A percentile compares a stretch with the other conserved stretches of the same genome.
These are phyloP conservation scores for Allacma fusca DNA, from an alignment of 2,888 invertebrate genomes.

Conservation along the genomic window DNA sequence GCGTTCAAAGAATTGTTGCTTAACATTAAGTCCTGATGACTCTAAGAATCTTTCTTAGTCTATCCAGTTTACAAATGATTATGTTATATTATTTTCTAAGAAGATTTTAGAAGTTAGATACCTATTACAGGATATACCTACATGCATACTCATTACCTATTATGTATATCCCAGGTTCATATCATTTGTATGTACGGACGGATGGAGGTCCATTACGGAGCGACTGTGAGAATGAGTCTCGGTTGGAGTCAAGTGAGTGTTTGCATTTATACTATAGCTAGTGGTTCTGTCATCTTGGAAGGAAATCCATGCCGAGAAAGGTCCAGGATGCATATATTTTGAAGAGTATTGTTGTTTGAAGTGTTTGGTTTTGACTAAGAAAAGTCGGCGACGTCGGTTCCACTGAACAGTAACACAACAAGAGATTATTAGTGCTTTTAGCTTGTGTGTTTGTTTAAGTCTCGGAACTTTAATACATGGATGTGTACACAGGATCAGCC, in stretches of 20 bases:
- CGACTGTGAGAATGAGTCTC: not conserved
- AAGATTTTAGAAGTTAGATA: too few relatives aligned
- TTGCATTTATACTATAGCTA: not conserved
- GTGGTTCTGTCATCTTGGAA: not conserved
- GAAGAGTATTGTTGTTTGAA: constrained; percentile 4
- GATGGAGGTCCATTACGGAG: not conserved
- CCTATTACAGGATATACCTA: too few relatives aligned
- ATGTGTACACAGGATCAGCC: constrained; percentile 6
- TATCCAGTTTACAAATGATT: too few relatives aligned
- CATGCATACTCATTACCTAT: too few relatives aligned
- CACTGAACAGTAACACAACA: constrained; percentile 21
- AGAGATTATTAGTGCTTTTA: constrained; percentile 40
- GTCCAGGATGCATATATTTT: not conserved
- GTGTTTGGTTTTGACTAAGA: constrained; percentile 18
- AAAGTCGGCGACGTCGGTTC: constrained; percentile 35
- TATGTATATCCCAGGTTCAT: too few relatives aligned
- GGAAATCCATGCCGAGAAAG: constrained; percentile 1
- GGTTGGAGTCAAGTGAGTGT: not conserved
- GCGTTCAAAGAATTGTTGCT: too few relatives aligned
- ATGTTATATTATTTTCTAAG: too few relatives aligned
- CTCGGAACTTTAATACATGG: not conserved
- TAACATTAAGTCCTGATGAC: too few relatives aligned
- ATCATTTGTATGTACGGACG: too few relatives aligned
- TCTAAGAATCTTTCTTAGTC: too few relatives aligned
- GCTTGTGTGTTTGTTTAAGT: constrained; percentile 19